These are phyloP conservation scores for Oopsacas minuta DNA, from an alignment of 37 sponge, comb jelly and placozoan genomes.

Conservation along the genomic window DNA sequence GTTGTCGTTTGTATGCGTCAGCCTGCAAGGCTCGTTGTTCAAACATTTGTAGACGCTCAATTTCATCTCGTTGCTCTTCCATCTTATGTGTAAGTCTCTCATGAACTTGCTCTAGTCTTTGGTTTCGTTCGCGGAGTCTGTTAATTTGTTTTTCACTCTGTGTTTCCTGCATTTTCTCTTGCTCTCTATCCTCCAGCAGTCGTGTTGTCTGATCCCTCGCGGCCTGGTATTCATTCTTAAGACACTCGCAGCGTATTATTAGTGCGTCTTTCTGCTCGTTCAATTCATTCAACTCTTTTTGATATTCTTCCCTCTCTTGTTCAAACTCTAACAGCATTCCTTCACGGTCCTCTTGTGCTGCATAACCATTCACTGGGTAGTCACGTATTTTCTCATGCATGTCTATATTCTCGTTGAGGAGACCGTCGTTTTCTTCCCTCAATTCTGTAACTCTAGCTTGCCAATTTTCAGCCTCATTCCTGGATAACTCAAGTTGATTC, in stretches of 20 bases:
- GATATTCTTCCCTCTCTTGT: not conserved
- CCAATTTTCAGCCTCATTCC: not conserved
- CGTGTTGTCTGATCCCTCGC: conserved; percentile 2
- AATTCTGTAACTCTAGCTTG: not conserved
- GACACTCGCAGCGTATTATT: not conserved
- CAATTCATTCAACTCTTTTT: not conserved
- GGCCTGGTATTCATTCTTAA: not conserved
- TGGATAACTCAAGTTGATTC: not conserved
- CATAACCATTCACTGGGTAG: not conserved
- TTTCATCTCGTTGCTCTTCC: conserved; percentile 9
- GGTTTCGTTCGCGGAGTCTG: not conserved
- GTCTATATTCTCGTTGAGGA: not conserved
- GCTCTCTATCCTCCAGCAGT: not conserved
- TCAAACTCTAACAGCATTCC: not conserved
- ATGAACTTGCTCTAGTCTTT: not conserved
- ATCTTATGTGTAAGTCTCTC: not conserved
- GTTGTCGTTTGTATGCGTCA: not conserved
- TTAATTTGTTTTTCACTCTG: not conserved
- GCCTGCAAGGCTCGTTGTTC: conserved; percentile 9
- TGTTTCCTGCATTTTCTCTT: not conserved
- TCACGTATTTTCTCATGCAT: not conserved
- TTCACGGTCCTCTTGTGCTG: not conserved
- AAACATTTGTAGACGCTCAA: not conserved
- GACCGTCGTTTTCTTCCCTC: not conserved
- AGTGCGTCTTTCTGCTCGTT: not conserved